phyloP scores from a whole-genome alignment of 2,113 vertebrate genomes.

The Panthera uncia region DNA sequence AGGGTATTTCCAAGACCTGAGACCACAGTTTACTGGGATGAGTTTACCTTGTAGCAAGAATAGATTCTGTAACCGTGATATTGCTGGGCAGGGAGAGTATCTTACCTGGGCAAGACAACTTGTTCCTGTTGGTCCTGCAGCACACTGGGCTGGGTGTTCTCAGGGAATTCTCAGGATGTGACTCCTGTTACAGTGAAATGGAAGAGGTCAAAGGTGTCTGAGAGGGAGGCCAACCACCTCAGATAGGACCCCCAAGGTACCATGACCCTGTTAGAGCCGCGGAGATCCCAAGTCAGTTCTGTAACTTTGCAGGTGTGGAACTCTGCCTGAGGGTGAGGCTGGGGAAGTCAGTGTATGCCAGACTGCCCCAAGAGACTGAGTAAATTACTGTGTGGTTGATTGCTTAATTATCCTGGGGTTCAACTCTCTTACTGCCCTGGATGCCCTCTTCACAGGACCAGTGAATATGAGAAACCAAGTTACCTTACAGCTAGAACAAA shows the following conservation, averaged over 20 bases:
- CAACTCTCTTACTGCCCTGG: neutral
- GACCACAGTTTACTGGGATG: conserved; percentile 6
- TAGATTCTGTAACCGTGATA: neutral
- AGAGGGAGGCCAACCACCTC: neutral
- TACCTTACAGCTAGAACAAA: conserved; percentile 19
- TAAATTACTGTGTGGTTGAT: neutral
- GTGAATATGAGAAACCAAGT: neutral
- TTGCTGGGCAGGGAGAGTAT: neutral
- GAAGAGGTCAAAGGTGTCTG: neutral
- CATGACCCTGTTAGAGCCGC: neutral
- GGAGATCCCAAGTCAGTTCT: neutral
- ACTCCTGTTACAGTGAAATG: neutral
- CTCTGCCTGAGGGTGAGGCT: neutral
- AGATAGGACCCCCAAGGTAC: neutral
- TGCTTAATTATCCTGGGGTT: neutral
- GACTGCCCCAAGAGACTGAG: neutral
- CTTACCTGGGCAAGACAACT: neutral
- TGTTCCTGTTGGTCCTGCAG: neutral
- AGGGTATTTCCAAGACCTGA: neutral
- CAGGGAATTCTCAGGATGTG: neutral
- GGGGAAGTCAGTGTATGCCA: neutral
- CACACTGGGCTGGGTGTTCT: neutral
- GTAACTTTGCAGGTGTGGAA: neutral
- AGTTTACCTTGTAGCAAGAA: neutral
- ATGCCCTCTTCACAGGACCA: neutral